Evolutionary conservation across 2,113 vertebrate species (phyloP).

Genomic region (Bufo gargarizans): DNA sequence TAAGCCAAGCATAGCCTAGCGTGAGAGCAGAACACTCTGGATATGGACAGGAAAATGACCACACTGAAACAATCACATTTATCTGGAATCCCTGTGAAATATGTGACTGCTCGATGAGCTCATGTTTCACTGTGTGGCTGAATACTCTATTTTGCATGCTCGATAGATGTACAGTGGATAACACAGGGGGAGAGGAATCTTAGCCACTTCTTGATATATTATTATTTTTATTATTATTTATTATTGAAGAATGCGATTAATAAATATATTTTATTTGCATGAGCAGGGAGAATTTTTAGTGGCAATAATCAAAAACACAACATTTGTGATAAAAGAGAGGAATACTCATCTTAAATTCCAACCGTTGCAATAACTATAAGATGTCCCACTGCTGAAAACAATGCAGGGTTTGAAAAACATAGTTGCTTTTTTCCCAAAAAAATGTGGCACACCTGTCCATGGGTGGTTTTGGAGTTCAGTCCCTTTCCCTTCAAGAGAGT

Average conservation of each 20-base stretch:
- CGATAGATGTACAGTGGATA: neutral
- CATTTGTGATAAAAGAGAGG: neutral
- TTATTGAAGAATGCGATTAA: no score
- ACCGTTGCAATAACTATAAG: no score
- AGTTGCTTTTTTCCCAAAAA: no score
- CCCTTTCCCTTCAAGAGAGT: neutral
- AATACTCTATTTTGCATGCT: neutral
- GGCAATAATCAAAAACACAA: neutral
- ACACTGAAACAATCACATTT: conserved; percentile 48
- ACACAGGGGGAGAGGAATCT: neutral
- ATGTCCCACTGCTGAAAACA: no score
- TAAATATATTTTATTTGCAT: neutral
- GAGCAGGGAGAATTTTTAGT: neutral
- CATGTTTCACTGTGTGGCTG: neutral
- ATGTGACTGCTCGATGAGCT: conserved; percentile 13
- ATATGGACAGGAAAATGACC: conserved; percentile 52
- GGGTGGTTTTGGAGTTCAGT: neutral
- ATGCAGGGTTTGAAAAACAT: no score
- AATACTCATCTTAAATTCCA: neutral
- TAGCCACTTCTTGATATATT: neutral
- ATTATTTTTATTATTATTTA: no score
- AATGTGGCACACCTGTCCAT: neutral
- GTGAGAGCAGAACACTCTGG: conserved; percentile 44
- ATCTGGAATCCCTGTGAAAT: conserved; percentile 32
- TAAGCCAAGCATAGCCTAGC: conserved; percentile 52